Percentiles rank a stretch among this genome's conserved stretches.
phyloP scores from a whole-genome alignment of 1,140 invertebrate genomes.

The Aphelenchoides avenae region DNA sequence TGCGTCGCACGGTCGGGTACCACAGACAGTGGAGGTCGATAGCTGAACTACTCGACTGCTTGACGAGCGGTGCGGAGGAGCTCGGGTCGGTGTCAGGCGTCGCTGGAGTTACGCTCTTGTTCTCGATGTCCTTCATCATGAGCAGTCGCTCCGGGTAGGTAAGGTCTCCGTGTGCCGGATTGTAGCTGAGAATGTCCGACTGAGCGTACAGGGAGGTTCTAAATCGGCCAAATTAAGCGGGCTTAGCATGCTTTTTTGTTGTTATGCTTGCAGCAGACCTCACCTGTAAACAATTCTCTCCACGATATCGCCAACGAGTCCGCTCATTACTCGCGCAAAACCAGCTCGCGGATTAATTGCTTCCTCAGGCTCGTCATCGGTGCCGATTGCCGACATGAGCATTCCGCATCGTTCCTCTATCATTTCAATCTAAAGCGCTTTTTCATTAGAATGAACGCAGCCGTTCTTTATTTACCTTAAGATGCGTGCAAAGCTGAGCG shows the following conservation, averaged over 20 bases:
- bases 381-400: slow-evolving; percentile 49
- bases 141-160: slow-evolving; percentile 93
- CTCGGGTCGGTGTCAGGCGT: not conserved
- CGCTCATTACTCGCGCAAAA: slow-evolving; percentile 76
- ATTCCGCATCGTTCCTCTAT: slow-evolving; percentile 84
- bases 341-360: slow-evolving; percentile 48
- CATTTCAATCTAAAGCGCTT: slow-evolving; percentile 72
- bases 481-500: slow-evolving; percentile 88
- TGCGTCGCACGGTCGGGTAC: slow-evolving; percentile 91
- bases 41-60: slow-evolving; percentile 67
- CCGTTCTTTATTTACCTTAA: too few relatives aligned
- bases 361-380: slow-evolving; percentile 22
- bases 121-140: slow-evolving; percentile 73
- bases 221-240: too few relatives aligned
- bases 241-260: too few relatives aligned
- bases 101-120: not conserved
- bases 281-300: slow-evolving; percentile 85
- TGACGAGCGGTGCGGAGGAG: slow-evolving; percentile 26
- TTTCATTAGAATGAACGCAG: not conserved
- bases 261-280: too few relatives aligned
- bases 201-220: slow-evolving; percentile 83
- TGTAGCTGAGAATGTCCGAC: slow-evolving; percentile 75
- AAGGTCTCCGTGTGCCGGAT: slow-evolving; percentile 85
- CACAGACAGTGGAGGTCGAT: slow-evolving; percentile 98
- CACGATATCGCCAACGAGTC: slow-evolving; percentile 89